These are phyloP conservation scores for Pseudochromis fuscus DNA, from an alignment of 2,797 vertebrate species.

Conservation along the genomic window DNA sequence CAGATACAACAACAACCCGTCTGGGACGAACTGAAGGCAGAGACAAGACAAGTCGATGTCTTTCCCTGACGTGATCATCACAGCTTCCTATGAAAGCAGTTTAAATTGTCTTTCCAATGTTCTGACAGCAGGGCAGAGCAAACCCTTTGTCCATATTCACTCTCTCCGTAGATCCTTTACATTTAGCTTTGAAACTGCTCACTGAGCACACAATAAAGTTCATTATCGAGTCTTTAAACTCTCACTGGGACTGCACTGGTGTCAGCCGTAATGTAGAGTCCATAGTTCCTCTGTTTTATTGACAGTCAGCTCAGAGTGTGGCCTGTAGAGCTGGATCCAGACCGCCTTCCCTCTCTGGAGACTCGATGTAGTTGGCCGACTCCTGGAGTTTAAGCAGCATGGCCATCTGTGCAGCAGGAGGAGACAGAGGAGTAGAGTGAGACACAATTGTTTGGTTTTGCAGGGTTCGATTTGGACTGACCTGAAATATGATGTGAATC, in stretches of 20 bases:
- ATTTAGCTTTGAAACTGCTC: slow-evolving; percentile 64
- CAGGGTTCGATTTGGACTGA: not conserved
- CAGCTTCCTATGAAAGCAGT: slow-evolving; percentile 64
- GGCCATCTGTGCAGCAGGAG: slow-evolving; percentile 88
- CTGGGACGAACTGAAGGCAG: slow-evolving; percentile 59
- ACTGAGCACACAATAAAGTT: slow-evolving; percentile 67
- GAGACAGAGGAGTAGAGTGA: slow-evolving; percentile 17
- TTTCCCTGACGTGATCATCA: slow-evolving; percentile 45
- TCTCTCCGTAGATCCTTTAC: slow-evolving; percentile 54
- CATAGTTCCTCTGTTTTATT: slow-evolving; percentile 29
- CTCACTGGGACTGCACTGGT: slow-evolving; percentile 51
- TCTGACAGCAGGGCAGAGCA: slow-evolving; percentile 53
- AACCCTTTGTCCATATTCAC: slow-evolving; percentile 52
- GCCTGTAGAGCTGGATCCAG: slow-evolving; percentile 86
- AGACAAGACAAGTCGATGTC: slow-evolving; percentile 44
- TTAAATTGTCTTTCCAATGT: slow-evolving; percentile 59
- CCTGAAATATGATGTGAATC: slow-evolving; percentile 1
- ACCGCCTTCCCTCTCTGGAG: slow-evolving; percentile 92
- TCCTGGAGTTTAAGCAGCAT: slow-evolving; percentile 99
- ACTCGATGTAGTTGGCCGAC: slow-evolving; percentile 97
- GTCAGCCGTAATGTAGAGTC: slow-evolving; percentile 32
- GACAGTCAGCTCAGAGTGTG: slow-evolving; percentile 74
- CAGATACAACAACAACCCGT: slow-evolving; percentile 74
- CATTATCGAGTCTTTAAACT: slow-evolving; percentile 64
- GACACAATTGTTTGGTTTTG: slow-evolving; percentile 1